Base-by-base conservation (phyloP, 2,888 invertebrate species). In the Limnephilus lunatus region DNA sequence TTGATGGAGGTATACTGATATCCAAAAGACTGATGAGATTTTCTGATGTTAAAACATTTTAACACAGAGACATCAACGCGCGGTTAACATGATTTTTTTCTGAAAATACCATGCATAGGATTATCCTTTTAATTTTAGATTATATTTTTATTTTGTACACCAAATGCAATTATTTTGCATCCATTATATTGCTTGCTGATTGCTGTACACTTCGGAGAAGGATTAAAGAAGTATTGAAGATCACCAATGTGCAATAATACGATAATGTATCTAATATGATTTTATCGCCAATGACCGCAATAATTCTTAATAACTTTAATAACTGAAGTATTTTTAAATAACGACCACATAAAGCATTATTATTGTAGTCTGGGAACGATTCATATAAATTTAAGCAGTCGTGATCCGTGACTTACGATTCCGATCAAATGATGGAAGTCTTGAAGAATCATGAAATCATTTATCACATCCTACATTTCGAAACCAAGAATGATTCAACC, bases 391-490 rank as follows among this genome's bases (percentile, higher is more conserved):
- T 68, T 25, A 68, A 68, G 68, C 68, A 9, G 35, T 44, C 30
- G 44, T 35, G 35, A 85, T n/a, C 39, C 85, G 85, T 86, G 86
- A 86, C 86, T 86, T 44, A 86, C 44, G 86, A 86, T 86, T 44
- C 15, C 44, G 44, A 86, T 86, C 86, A 86, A 86, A 86, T 48
- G 19, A 31, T 39, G 11, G 9, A 35, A 86, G 30, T 39, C 35
- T 35, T 44, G 25, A 44, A 86, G n/a, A 44, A 30, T 86, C 12
- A 86, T 86, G 30, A 32, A 32, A 32, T 82, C 14, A 82, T 32
- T 32, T 82, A 82, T 32, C 32, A 32, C 32, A 82, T 82, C 30
- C 32, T 32, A 82, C 32, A 82, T 82, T 82, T 32, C 32, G 82
- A 82, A 82, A 82, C 82, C 82, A 15, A 4, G 30, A 32, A 32